phyloP scores from a whole-genome alignment of 2,888 invertebrate species.

The Tortrix viridana region DNA sequence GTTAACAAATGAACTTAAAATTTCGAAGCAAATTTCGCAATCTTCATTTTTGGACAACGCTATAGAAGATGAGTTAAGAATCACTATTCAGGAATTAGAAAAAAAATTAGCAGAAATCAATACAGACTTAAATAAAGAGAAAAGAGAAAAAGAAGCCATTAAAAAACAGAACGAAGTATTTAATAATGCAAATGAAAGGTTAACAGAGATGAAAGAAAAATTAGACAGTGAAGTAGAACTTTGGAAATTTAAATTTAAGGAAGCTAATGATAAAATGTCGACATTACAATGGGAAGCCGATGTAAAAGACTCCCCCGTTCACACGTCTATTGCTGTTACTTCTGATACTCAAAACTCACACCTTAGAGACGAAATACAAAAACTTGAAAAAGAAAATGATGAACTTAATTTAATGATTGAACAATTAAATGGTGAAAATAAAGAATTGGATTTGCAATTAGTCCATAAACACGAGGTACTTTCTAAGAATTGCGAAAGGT shows the following conservation, averaged over 20 bases:
- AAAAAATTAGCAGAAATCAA: conserved; percentile 85
- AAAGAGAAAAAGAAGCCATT: conserved; percentile 87
- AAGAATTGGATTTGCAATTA: conserved; percentile 55
- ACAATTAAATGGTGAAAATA: conserved; percentile 63
- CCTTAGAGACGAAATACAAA: conserved; percentile 60
- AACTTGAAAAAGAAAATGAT: conserved; percentile 78
- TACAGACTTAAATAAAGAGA: conserved; percentile 84
- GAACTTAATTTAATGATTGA: conserved; percentile 68
- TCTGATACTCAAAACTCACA: conserved; percentile 44
- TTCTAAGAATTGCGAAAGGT: conserved; percentile 53
- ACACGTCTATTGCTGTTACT: conserved; percentile 40
- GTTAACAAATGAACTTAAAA: conserved; percentile 81
- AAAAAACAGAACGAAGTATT: conserved; percentile 89
- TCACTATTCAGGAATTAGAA: conserved; percentile 87
- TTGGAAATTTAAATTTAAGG: conserved; percentile 89
- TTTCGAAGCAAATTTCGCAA: conserved; percentile 77
- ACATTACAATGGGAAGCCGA: conserved; percentile 67
- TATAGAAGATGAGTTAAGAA: conserved; percentile 91
- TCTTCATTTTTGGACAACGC: conserved; percentile 89
- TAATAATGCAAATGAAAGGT: conserved; percentile 89
- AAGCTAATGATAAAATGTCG: conserved; percentile 87
- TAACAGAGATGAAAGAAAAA: conserved; percentile 92
- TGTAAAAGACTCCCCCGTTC: conserved; percentile 53
- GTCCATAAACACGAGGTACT: conserved; percentile 48
- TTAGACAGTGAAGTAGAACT: conserved; percentile 90